These are phyloP conservation scores for Cassiopea xamachana DNA, from an alignment of 30 jellyfish, hydroid and myxozoan species.

Conservation along the genomic window DNA sequence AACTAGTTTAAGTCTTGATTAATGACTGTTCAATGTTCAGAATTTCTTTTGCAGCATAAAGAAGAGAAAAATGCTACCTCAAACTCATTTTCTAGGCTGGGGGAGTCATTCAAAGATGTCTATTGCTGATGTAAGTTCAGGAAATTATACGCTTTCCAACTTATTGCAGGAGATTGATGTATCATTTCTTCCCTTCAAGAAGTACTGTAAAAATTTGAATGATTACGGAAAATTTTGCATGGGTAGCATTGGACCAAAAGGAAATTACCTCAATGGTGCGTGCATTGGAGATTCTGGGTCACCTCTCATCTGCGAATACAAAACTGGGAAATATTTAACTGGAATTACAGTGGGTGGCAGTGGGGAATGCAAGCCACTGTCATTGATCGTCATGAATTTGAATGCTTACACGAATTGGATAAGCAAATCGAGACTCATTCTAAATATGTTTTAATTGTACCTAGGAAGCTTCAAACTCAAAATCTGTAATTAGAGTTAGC, in stretches of 20 bases:
- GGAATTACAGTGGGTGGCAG: constrained; percentile 20
- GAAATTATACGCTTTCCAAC: background rate
- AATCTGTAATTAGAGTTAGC: background rate
- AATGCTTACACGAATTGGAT: constrained; percentile 3
- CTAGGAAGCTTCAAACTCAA: no score
- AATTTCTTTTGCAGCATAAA: no score
- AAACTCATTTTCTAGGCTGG: background rate
- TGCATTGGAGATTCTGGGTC: constrained; percentile 47
- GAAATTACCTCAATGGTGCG: constrained; percentile 8
- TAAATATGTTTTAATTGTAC: background rate
- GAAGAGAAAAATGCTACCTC: no score
- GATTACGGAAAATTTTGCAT: background rate
- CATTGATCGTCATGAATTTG: constrained; percentile 5
- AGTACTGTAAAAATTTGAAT: background rate
- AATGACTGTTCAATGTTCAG: no score
- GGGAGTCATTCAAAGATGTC: constrained; percentile 3
- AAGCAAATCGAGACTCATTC: background rate
- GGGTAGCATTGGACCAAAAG: background rate
- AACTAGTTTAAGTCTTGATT: no score
- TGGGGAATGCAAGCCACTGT: constrained; percentile 1
- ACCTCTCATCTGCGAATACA: constrained; percentile 7
- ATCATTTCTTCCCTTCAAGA: background rate
- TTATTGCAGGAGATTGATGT: constrained; percentile 5
- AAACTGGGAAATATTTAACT: background rate
- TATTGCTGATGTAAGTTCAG: background rate